These are phyloP conservation scores for Halesus radiatus DNA, from an alignment of 1,140 invertebrate species.

Conservation along the genomic window DNA sequence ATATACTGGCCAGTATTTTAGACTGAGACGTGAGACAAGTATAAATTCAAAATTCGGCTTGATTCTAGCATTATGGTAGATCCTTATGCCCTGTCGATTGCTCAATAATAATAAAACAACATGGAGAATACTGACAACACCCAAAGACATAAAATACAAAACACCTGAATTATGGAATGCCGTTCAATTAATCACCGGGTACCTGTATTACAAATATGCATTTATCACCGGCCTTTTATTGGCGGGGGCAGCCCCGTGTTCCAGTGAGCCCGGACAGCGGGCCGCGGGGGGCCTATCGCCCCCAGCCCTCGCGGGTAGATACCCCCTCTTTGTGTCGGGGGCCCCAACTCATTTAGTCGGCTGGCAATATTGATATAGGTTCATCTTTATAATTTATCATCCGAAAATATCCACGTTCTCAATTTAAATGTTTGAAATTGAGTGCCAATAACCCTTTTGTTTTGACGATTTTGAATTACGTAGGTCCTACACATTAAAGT, in stretches of 20 bases:
- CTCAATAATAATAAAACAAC: too few species aligned
- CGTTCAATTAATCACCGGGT: conserved; percentile 52
- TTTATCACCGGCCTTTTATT: conserved; percentile 56
- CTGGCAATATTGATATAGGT: conserved; percentile 45
- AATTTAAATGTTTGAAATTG: too few species aligned
- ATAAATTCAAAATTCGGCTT: too few species aligned
- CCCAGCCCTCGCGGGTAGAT: conserved; percentile 35
- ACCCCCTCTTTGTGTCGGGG: conserved; percentile 30
- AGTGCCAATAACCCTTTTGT: background rate
- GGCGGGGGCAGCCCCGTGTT: conserved; percentile 47
- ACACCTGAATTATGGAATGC: conserved; percentile 56
- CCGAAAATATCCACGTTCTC: background rate
- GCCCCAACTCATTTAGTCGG: background rate
- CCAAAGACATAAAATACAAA: conserved; percentile 17
- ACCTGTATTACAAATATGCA: conserved; percentile 54
- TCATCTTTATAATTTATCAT: background rate
- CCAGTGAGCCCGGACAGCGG: too few species aligned
- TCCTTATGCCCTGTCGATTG: too few species aligned
- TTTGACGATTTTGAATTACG: too few species aligned
- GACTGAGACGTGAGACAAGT: too few species aligned
- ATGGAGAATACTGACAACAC: background rate
- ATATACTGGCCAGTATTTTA: too few species aligned
- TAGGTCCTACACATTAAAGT: too few species aligned
- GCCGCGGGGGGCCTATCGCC: too few species aligned
- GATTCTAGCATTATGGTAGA: too few species aligned